Base-by-base conservation (phyloP, 2,113 vertebrate species). In the Propithecus coquereli region DNA sequence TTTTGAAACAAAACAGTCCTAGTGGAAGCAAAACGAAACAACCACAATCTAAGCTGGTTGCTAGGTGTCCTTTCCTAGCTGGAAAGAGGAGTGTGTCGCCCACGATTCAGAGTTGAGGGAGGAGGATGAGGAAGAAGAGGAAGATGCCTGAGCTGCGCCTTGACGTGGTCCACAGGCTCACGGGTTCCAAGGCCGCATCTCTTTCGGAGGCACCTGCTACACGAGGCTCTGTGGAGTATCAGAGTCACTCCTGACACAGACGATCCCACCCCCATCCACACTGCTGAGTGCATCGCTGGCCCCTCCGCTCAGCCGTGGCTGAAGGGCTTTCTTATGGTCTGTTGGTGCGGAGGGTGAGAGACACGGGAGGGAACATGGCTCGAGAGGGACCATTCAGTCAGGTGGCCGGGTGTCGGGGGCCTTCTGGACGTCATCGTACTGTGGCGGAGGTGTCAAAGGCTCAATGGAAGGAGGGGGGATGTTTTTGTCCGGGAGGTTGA, bases 401-500 rank as follows among this genome's bases (percentile, higher is more conserved):
- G 97, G 98, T 4, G 97, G 97, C 89, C 91, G 96, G 68, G 95
- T 54, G 0, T 94, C 97, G 0, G 97, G 94, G 0, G 11, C 85
- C 89, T 98, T 98, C 5, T 97, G 97, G 84, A 98, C 97, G 2
- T 99, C 99, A 2, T 99, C 99, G 0, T 99, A 99, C 98, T 99
- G 99, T 0, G 99, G 99, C 0, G 99, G 99, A 0, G 99, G 99
- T 0, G 99, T 99, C 11, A 99, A 98, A 0, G 99, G 99, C 95
- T 99, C 99, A 37, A 99, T 99, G 4, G 99, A 99, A 17, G 99
- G 86, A 0, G 98, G 98, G 0, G 95, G 79, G 40, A 97, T 94
- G 40, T 97, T 99, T 54, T 98, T 96, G 73, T 98, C 98, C 0
- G 98, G 92, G 11, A 99, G 96, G 90, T 98, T 98, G 2, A 99